These are phyloP conservation scores for Natrix natrix DNA, from an alignment of 2,797 vertebrate species.

Conservation along the genomic window DNA sequence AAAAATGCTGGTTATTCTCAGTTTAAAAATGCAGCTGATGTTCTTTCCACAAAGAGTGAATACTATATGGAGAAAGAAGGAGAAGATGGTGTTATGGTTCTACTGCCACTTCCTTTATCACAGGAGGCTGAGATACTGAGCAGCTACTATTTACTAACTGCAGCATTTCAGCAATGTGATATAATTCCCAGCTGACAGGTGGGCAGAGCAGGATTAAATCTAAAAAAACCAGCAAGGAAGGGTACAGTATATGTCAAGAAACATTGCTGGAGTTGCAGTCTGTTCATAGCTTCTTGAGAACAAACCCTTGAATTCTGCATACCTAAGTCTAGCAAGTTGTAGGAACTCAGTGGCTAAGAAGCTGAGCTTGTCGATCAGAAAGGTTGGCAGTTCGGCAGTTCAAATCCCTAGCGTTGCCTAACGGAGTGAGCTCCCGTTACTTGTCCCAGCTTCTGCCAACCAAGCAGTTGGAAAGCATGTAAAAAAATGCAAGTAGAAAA, in stretches of 20 bases:
- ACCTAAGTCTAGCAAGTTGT: not conserved
- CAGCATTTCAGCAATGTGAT: not conserved
- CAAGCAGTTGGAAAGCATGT: too few relatives aligned
- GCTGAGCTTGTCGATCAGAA: too few relatives aligned
- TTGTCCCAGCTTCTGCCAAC: too few relatives aligned
- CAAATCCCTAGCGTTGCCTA: too few relatives aligned
- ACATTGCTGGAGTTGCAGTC: not conserved
- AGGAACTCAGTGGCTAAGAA: too few relatives aligned
- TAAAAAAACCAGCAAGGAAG: not conserved
- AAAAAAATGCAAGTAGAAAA: too few relatives aligned
- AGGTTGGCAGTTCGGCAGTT: too few relatives aligned
- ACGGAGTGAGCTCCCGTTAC: too few relatives aligned
- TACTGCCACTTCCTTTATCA: conserved; percentile 2
- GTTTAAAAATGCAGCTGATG: not conserved
- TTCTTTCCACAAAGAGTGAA: not conserved
- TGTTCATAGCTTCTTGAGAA: not conserved
- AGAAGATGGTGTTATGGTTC: not conserved
- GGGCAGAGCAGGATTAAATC: not conserved
- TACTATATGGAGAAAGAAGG: not conserved
- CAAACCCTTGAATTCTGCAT: not conserved
- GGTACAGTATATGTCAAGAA: not conserved
- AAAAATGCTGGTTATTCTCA: not conserved
- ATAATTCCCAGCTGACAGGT: not conserved
- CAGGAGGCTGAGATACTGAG: not conserved
- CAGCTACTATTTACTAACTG: not conserved